Conservation (phyloP, 1,140 invertebrate genomes). For the Ceratina calcarata region DNA sequence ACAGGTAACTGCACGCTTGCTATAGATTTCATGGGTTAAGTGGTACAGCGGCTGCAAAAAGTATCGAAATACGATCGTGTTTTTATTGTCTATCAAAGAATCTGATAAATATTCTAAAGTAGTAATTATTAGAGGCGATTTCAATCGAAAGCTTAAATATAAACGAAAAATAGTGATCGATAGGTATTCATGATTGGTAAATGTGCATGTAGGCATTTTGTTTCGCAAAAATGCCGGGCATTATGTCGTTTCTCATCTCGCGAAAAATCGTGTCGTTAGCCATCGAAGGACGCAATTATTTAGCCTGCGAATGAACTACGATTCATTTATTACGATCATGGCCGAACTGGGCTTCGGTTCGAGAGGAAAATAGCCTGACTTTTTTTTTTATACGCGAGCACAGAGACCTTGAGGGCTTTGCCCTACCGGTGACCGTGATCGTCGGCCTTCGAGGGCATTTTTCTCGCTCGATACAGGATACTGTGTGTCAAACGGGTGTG, state of each 20-base stretch:
- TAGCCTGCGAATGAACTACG: conserved; percentile 49
- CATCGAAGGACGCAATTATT: too few species aligned
- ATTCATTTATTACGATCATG: conserved; percentile 62
- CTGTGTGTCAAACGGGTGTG: neutral
- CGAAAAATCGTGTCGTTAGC: too few species aligned
- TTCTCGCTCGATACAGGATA: conserved; percentile 1
- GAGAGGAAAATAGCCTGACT: conserved; percentile 56
- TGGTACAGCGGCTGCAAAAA: neutral
- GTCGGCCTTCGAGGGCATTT: conserved; percentile 18
- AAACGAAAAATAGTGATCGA: too few species aligned
- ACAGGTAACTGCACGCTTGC: neutral
- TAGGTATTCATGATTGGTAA: too few species aligned
- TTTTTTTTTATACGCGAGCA: conserved; percentile 1
- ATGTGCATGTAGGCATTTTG: too few species aligned
- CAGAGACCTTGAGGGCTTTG: conserved; percentile 39
- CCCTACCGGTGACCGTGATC: conserved; percentile 39
- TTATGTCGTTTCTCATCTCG: too few species aligned
- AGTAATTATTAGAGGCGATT: neutral
- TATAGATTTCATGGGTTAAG: neutral
- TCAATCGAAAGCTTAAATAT: neutral
- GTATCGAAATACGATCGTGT: neutral
- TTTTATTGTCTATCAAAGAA: too few species aligned
- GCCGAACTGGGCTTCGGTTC: conserved; percentile 58
- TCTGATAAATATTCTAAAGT: neutral
- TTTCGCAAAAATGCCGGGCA: too few species aligned